phyloP scores from a whole-genome alignment of 2,888 invertebrate genomes.

The Hypomecis atomaria region DNA sequence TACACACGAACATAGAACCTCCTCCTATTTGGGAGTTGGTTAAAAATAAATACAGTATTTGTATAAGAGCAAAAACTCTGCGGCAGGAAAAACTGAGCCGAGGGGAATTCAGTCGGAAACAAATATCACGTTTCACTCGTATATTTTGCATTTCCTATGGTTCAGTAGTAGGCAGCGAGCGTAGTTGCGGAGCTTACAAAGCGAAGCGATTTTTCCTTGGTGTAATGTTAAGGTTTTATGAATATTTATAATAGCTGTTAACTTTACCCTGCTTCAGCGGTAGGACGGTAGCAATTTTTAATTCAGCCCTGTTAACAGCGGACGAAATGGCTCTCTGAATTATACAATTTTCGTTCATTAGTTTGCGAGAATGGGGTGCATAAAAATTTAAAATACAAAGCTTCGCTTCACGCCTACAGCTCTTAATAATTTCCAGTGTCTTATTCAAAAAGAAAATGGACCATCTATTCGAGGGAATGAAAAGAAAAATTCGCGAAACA shows the following conservation, averaged over 20 bases:
- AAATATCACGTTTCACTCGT: neutral
- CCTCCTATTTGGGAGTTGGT: no score
- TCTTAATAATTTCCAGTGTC: neutral
- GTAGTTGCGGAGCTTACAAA: slow-evolving; percentile 19
- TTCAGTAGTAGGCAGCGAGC: neutral
- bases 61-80: neutral
- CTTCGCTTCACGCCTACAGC: neutral
- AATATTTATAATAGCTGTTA: slow-evolving; percentile 43
- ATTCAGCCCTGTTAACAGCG: slow-evolving; percentile 37
- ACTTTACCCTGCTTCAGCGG: slow-evolving; percentile 30
- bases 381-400: slow-evolving; percentile 23
- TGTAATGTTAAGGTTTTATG: slow-evolving; percentile 34
- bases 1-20: no score
- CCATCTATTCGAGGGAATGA: neutral
- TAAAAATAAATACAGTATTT: slow-evolving; percentile 23
- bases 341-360: slow-evolving; percentile 35
- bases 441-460: neutral
- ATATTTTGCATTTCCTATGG: slow-evolving; percentile 4
- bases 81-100: neutral
- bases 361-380: slow-evolving; percentile 25
- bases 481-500: slow-evolving; percentile 24
- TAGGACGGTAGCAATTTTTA: slow-evolving; percentile 39
- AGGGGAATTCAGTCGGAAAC: neutral
- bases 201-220: slow-evolving; percentile 32
- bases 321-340: slow-evolving; percentile 33